Conservation (phyloP, 2,888 invertebrate species). For the Cantharis rufa region DNA sequence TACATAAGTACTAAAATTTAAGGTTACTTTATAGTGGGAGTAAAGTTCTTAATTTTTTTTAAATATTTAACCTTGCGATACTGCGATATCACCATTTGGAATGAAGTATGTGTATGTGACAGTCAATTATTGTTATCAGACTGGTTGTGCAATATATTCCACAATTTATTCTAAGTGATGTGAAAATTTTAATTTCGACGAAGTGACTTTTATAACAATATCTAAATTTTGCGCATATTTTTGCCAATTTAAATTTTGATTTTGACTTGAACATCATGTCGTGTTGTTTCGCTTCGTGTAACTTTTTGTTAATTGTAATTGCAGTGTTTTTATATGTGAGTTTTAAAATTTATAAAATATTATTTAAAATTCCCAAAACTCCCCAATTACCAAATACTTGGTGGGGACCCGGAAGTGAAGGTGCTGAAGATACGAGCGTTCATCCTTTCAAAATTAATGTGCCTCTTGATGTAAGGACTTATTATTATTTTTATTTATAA, state of each 20-base stretch:
- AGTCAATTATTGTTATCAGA: too few species aligned
- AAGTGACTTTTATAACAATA: too few species aligned
- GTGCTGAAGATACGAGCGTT: conserved; percentile 59
- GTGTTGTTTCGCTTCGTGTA: not conserved
- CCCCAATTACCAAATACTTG: conserved; percentile 53
- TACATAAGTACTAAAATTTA: too few species aligned
- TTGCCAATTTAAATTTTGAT: too few species aligned
- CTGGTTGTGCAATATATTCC: too few species aligned
- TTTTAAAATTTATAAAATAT: not conserved
- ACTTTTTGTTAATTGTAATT: not conserved
- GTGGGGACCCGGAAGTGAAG: conserved; percentile 64
- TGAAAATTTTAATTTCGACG: too few species aligned
- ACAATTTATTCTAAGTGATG: too few species aligned
- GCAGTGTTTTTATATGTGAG: not conserved
- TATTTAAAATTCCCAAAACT: not conserved
- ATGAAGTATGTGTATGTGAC: too few species aligned
- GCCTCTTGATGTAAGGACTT: conserved; percentile 60
- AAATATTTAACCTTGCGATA: conserved; percentile 37
- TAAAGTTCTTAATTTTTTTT: too few species aligned
- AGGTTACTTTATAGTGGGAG: too few species aligned
- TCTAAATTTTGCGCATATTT: too few species aligned
- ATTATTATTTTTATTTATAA: not conserved
- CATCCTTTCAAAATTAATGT: conserved; percentile 65
- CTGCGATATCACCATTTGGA: too few species aligned
- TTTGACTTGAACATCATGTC: not conserved